Evolutionary conservation across 2,888 invertebrate genomes (phyloP).

Genomic region (Apomyelois bistriatella): DNA sequence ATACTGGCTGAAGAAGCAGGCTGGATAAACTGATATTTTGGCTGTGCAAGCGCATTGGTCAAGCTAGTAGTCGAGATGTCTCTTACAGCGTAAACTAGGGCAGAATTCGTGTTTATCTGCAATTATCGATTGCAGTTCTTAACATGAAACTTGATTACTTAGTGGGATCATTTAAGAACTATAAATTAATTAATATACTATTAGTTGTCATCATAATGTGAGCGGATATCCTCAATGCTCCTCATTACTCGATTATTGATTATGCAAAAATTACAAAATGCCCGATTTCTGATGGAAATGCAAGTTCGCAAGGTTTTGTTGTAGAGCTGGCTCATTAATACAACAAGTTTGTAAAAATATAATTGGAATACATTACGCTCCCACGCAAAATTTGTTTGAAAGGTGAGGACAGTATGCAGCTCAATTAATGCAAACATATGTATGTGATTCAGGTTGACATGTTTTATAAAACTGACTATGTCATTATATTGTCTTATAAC

Average conservation of each 20-base stretch:
- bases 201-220: slow-evolving; percentile 5
- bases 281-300: background rate
- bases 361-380: background rate
- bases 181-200: background rate
- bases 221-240: slow-evolving; percentile 1
- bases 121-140: background rate
- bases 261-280: background rate
- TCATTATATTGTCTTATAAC: no score
- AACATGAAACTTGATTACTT: background rate
- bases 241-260: background rate
- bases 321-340: background rate
- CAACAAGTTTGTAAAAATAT: slow-evolving; percentile 3
- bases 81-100: no score
- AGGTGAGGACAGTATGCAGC: background rate
- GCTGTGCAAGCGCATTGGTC: no score
- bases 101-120: no score
- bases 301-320: background rate
- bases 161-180: background rate
- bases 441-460: background rate
- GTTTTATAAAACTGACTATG: no score
- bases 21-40: no score
- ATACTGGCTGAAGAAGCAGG: no score
- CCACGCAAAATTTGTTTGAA: background rate
- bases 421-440: background rate
- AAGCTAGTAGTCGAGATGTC: no score